phyloP scores from a whole-genome alignment of 2,797 vertebrate species.

The Silurus lanzhouensis region DNA sequence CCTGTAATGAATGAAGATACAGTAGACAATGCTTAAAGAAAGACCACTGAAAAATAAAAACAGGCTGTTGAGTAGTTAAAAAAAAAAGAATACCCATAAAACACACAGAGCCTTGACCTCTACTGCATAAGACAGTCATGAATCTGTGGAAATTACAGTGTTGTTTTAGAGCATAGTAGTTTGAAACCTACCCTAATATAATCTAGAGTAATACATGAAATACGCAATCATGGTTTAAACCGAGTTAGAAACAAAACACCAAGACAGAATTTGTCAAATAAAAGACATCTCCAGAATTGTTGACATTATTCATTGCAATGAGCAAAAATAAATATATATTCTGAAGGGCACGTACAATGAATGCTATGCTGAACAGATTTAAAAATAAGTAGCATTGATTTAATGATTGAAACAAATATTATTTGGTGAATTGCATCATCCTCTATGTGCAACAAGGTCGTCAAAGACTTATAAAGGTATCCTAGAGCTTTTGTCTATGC shows the following conservation, averaged over 20 bases:
- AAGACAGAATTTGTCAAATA: neutral
- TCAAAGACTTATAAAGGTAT: neutral
- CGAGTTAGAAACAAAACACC: neutral
- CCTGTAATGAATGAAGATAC: constrained; percentile 50
- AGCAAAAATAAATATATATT: neutral
- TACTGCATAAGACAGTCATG: constrained; percentile 30
- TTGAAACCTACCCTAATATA: constrained; percentile 45
- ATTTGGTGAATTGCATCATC: neutral
- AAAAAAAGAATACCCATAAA: constrained; percentile 44
- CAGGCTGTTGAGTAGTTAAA: constrained; percentile 37
- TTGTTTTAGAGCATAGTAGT: constrained; percentile 61
- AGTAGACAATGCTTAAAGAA: constrained; percentile 58
- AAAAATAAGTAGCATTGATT: neutral
- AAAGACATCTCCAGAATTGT: constrained; percentile 13
- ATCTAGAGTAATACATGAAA: neutral
- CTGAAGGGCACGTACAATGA: neutral
- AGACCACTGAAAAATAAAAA: constrained; percentile 29
- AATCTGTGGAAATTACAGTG: constrained; percentile 68
- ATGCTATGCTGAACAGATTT: neutral
- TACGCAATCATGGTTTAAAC: constrained; percentile 2
- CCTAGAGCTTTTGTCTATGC: neutral
- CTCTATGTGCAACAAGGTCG: neutral
- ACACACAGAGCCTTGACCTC: constrained; percentile 49
- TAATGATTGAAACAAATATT: neutral
- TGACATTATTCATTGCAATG: constrained; percentile 7